phyloP scores from a whole-genome alignment of 2,113 vertebrate genomes.

The Dryoscopus gambensis region DNA sequence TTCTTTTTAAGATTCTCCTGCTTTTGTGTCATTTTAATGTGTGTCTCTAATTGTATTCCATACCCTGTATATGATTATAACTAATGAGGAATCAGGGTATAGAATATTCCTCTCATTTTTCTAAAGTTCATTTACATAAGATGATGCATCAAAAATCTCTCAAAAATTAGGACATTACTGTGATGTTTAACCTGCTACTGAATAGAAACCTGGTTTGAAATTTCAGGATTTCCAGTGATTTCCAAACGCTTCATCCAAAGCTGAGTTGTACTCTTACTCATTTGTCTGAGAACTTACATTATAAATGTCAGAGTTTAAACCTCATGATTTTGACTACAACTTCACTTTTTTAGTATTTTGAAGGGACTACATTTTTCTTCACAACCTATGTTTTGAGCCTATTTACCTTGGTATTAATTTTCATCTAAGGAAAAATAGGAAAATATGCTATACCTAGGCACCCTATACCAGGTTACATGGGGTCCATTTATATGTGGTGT shows the following conservation, averaged over 20 bases:
- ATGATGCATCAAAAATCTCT: neutral
- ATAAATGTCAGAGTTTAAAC: neutral
- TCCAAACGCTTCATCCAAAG: neutral
- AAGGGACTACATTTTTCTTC: neutral
- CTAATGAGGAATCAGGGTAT: neutral
- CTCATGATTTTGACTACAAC: neutral
- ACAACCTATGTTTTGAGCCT: neutral
- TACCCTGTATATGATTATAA: neutral
- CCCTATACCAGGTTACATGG: neutral
- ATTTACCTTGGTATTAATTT: neutral
- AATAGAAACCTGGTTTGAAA: neutral
- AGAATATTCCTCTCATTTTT: neutral
- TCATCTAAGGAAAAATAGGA: neutral
- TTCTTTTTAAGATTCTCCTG: neutral
- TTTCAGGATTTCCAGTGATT: neutral
- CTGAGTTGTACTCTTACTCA: neutral
- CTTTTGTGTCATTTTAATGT: neutral
- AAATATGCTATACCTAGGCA: neutral
- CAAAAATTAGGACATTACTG: neutral
- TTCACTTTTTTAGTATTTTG: neutral
- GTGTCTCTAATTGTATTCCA: neutral
- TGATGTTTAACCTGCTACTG: neutral
- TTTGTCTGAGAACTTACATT: neutral
- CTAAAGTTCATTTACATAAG: neutral
- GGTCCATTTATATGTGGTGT: rapidly evolving